Evolutionary conservation across 2,888 invertebrate genomes (phyloP), one percentile per base, ranked within the genome.

Genomic region (Drosophila quinaria): DNA sequence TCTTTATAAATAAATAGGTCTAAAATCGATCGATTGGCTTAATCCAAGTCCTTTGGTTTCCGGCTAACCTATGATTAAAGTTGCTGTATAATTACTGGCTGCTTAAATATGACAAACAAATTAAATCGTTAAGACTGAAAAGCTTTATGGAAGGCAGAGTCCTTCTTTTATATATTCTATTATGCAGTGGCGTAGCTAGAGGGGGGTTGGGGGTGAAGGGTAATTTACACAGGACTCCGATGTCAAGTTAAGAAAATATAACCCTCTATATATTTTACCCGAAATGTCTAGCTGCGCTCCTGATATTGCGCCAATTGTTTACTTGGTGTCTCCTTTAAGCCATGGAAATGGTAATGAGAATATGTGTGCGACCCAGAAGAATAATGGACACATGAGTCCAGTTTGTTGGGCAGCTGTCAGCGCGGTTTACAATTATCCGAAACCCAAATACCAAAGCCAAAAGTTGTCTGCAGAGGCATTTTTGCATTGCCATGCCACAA

Each of bases 341-440:
- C 49, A 42, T 15, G 44, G 19, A n/a, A 17, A n/a, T 37, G 31
- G 63, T 17, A 25, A 25, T 44, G 19, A 9, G 50, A 10, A 39
- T 11, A 25, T 29, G 19, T 56, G 39, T 46, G 35, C 33, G 44
- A 31, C n/a, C 51, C 55, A 70, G 15, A 62, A 37, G 50, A 33
- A 51, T 63, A 77, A 59, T 58, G 47, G 46, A 67, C 61, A 71
- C 25, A 54, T 35, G 61, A 41, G 46, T 39, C 46, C 58, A 52
- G 60, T 55, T 74, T 65, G 42, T 35, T 50, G 50, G 46, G 54
- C 65, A 81, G 78, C 80, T 81, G 78, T 74, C 80, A 78, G 72
- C 75, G 72, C 81, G 72, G 72, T 72, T 81, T 78, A 72, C 81
- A 81, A 81, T 80, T 80, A 80, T 81, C 63, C 49, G 44, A 67